Evolutionary conservation across 2,888 invertebrate species (phyloP).

Genomic region (Parnassius apollo): DNA sequence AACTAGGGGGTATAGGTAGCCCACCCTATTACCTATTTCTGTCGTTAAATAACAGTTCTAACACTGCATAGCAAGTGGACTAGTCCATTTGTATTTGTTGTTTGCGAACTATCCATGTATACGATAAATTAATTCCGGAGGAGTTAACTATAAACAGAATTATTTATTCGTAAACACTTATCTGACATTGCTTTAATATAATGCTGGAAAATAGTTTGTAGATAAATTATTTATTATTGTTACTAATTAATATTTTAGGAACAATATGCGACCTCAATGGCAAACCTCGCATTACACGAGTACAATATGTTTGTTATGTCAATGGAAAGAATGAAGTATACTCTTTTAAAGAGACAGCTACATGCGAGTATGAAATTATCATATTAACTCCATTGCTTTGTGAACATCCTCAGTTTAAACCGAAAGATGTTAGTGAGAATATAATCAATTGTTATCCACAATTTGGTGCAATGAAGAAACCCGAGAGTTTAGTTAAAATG

Average conservation of each 20-base stretch:
- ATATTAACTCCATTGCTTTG: constrained; percentile 94
- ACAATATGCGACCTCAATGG: constrained; percentile 95
- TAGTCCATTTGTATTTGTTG: no score
- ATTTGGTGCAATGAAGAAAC: constrained; percentile 85
- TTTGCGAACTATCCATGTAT: no score
- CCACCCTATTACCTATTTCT: no score
- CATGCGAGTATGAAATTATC: constrained; percentile 96
- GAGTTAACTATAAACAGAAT: no score
- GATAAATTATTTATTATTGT: no score
- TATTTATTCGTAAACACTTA: no score
- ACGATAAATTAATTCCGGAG: no score
- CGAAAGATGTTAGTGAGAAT: constrained; percentile 89
- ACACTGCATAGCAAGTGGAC: no score
- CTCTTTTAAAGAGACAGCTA: constrained; percentile 94
- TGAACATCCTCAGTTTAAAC: constrained; percentile 92
- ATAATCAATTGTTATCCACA: constrained; percentile 87
- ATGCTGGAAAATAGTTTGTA: no score
- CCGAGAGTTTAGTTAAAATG: constrained; percentile 85
- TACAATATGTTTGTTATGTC: constrained; percentile 93
- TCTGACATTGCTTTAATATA: no score
- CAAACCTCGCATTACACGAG: constrained; percentile 88
- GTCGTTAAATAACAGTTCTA: no score
- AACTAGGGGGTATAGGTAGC: no score
- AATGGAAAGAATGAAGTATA: constrained; percentile 95
- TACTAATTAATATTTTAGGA: constrained; percentile 43